Evolutionary conservation across 2,888 invertebrate genomes (phyloP).

Genomic region (Euplagia quadripunctaria): DNA sequence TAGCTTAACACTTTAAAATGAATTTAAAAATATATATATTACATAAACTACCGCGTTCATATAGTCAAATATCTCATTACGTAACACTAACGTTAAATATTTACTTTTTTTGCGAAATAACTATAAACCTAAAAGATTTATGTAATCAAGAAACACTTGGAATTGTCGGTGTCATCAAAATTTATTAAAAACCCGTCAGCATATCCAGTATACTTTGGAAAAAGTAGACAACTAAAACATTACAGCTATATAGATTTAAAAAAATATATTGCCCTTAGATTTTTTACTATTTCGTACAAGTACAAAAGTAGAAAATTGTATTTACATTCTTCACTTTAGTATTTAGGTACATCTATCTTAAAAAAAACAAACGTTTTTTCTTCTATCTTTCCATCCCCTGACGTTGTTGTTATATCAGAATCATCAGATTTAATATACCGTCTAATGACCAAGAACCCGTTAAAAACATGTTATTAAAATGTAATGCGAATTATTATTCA

Average conservation of each 20-base stretch:
- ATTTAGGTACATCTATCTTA: not conserved
- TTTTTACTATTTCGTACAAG: too few relatives aligned
- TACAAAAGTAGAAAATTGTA: too few relatives aligned
- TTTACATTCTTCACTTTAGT: too few relatives aligned
- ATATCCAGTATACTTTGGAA: not conserved
- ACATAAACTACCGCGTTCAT: not conserved
- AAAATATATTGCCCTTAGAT: not conserved
- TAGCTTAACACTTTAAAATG: too few relatives aligned
- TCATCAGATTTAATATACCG: not conserved
- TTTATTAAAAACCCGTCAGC: not conserved
- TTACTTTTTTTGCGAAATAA: not conserved
- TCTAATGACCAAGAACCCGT: not conserved
- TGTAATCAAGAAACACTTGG: not conserved
- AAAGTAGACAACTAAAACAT: not conserved
- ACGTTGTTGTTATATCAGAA: not conserved
- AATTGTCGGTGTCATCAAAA: not conserved
- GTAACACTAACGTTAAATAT: not conserved
- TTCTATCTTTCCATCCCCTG: not conserved
- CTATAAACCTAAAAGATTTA: not conserved
- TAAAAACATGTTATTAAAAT: not conserved
- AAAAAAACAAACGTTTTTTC: not conserved
- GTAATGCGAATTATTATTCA: not conserved
- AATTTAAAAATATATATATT: not conserved
- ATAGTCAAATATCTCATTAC: not conserved
- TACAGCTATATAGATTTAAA: not conserved